Evolutionary conservation across 2,888 invertebrate species (phyloP), one percentile per base, ranked within the genome.

Genomic region (Labia minor): DNA sequence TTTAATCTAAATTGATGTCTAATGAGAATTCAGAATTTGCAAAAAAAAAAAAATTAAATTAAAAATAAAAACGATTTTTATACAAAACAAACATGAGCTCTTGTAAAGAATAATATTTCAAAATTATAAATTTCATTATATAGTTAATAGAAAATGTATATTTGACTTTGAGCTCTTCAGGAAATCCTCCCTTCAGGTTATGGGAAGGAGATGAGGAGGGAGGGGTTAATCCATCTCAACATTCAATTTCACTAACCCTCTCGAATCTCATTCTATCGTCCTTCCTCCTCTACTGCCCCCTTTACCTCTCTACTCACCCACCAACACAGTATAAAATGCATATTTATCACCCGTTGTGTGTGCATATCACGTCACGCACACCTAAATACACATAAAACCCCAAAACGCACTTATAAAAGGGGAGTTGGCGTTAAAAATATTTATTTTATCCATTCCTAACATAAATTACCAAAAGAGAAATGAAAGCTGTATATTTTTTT

Each of bases 341-440:
- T 49, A 49, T 49, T 49, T 49, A 49, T 49, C 49, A 49, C 49
- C 49, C 49, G 6, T 49, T 49, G 49, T 49, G 11, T 33, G 49
- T 49, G 49, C 49, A 49, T 49, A 49, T 49, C 49, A 49, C 49
- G 49, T 49, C 49, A 49, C 49, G 49, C 49, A 49, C 49, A 49
- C 49, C 49, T 49, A 49, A 49, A 49, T 49, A 49, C 49, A 49
- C 49, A 49, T 49, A 49, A 49, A 49, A 11, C 49, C 49, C 49
- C 8, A 26, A 49, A n/a, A 14, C 49, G 49, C 16, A 49, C 49
- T 49, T 49, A 49, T 49, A 14, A 49, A 49, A 11, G 49, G 49
- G 14, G 14, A 11, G 33, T 8, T 11, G 49, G 49, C n/a, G 49
- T 16, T 49, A 49, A 49, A 49, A 49, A 49, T 49, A 14, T 49